Percentiles rank a stretch among this genome's conserved stretches.
Evolutionary conservation across 1,140 invertebrate species (phyloP).

Genomic region (Phthorimaea operculella): DNA sequence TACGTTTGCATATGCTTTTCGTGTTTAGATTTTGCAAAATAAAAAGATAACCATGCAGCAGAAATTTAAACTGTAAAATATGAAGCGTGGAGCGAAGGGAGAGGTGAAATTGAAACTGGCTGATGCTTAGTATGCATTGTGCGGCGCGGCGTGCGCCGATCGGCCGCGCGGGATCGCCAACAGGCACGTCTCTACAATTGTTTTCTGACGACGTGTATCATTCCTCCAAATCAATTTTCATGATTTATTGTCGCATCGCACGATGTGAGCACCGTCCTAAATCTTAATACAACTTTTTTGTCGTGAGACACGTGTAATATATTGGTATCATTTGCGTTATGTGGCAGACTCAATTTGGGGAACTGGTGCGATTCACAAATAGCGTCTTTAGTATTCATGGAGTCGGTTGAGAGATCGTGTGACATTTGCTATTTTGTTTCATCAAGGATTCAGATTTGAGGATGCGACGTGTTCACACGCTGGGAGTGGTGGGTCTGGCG

Average conservation of each 20-base stretch:
- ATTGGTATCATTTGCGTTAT: constrained; percentile 48
- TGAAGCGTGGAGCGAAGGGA: constrained; percentile 28
- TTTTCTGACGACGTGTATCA: constrained; percentile 66
- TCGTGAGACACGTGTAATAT: constrained; percentile 37
- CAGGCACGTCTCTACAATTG: constrained; percentile 62
- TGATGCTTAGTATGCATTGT: constrained; percentile 65
- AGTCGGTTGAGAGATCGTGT: constrained; percentile 42
- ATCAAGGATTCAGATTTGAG: constrained; percentile 54
- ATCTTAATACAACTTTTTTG: constrained; percentile 21
- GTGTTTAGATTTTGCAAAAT: background rate
- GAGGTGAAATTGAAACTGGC: constrained; percentile 60
- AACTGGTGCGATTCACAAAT: constrained; percentile 57
- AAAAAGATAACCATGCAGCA: constrained; percentile 2
- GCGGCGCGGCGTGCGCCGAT: constrained; percentile 49
- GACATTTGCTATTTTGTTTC: constrained; percentile 65
- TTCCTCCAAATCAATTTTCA: constrained; percentile 61
- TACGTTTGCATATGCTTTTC: background rate
- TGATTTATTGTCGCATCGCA: constrained; percentile 47
- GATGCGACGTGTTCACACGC: no score
- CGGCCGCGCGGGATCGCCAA: constrained; percentile 22
- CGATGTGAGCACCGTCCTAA: constrained; percentile 15
- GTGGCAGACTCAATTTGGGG: constrained; percentile 44
- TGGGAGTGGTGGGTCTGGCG: no score
- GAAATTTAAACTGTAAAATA: constrained; percentile 11
- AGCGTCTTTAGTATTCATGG: constrained; percentile 66